A percentile compares a stretch with the other conserved stretches of the same genome.
phyloP scores from a whole-genome alignment of 1,140 invertebrate species.

The Leptonema lineaticorne region DNA sequence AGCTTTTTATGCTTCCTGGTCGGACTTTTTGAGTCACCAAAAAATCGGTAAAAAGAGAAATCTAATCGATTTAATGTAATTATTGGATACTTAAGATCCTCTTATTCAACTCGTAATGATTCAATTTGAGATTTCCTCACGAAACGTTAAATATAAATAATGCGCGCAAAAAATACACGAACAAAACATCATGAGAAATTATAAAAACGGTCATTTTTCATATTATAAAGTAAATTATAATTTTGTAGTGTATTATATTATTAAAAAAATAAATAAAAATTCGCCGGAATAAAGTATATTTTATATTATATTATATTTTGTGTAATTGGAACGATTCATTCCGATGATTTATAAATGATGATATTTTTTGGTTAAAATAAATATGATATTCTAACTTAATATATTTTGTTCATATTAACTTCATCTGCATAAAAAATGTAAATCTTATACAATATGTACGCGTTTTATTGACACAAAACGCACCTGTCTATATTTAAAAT shows the following conservation, averaged over 20 bases:
- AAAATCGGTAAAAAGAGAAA: not conserved
- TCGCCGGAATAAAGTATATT: too few relatives aligned
- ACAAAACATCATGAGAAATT: not conserved
- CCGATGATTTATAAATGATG: too few relatives aligned
- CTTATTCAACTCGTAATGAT: constrained; percentile 3
- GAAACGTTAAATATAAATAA: not conserved
- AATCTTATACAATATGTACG: constrained; percentile 3
- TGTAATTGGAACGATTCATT: too few relatives aligned
- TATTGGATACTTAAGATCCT: not conserved
- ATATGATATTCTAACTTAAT: too few relatives aligned
- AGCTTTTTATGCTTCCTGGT: constrained; percentile 5
- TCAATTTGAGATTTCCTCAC: constrained; percentile 1
- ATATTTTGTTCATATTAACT: too few relatives aligned
- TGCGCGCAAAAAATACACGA: not conserved
- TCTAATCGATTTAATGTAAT: constrained; percentile 10
- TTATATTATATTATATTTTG: too few relatives aligned
- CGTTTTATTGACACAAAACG: not conserved
- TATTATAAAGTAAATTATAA: too few relatives aligned
- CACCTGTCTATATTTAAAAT: constrained; percentile 3
- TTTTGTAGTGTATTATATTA: too few relatives aligned
- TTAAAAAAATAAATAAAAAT: too few relatives aligned
- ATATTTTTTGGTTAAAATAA: too few relatives aligned
- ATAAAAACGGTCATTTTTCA: too few relatives aligned
- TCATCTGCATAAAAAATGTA: too few relatives aligned
- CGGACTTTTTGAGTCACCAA: not conserved